phyloP scores from a whole-genome alignment of 2,797 vertebrate species.

The Prionace glauca region DNA sequence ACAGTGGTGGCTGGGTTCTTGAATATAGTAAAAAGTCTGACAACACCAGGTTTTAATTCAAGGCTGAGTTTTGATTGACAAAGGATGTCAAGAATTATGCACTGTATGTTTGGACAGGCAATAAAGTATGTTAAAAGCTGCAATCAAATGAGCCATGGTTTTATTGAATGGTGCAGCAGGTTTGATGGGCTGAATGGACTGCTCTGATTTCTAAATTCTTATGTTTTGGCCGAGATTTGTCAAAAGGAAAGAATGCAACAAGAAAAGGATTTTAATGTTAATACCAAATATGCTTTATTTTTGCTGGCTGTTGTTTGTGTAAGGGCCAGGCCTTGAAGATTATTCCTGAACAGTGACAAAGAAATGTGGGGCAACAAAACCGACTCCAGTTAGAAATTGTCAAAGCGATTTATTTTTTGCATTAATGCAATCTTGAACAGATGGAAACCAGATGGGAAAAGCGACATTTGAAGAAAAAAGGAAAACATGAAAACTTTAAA shows the following conservation, averaged over 20 bases:
- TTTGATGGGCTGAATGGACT: neutral
- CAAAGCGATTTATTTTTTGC: neutral
- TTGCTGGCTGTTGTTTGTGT: neutral
- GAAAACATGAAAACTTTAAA: neutral
- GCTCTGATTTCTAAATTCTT: neutral
- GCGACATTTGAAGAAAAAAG: neutral
- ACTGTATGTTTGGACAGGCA: neutral
- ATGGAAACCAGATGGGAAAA: slow-evolving; percentile 25
- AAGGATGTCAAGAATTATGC: neutral
- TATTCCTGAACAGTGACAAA: neutral
- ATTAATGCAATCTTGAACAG: neutral
- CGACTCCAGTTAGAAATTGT: neutral
- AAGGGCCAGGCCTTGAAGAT: neutral
- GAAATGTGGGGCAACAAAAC: neutral
- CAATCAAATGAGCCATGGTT: neutral
- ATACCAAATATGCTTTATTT: neutral
- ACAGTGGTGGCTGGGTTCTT: neutral
- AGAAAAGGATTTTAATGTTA: neutral
- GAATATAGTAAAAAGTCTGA: too few relatives aligned
- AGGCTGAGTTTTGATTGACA: neutral
- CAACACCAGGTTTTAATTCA: too few relatives aligned
- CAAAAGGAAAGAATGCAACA: neutral
- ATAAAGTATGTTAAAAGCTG: neutral
- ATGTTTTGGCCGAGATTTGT: neutral
- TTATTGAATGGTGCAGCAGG: neutral